Evolutionary conservation across 2,113 vertebrate species (phyloP).

Genomic region (Tychaedon coryphoeus): DNA sequence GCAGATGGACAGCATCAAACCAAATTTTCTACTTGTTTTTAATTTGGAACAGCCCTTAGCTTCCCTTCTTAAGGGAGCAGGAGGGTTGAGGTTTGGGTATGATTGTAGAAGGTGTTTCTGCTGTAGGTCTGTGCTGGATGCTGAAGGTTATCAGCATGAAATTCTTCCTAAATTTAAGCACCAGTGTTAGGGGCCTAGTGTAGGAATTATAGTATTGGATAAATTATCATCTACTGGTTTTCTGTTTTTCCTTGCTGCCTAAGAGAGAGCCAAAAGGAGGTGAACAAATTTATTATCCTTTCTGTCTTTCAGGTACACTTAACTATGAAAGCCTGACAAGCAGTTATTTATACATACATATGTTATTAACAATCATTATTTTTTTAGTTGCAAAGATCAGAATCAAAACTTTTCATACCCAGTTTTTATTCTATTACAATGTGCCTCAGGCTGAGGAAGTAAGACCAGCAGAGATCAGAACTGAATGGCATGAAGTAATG

Average conservation of each 20-base stretch:
- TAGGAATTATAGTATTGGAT: not conserved
- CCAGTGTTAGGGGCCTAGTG: fast-evolving
- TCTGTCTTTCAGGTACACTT: not conserved
- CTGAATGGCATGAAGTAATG: not conserved
- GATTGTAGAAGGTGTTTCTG: not conserved
- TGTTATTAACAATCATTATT: not conserved
- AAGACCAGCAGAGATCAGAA: not conserved
- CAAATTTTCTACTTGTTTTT: not conserved
- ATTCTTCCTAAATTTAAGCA: not conserved
- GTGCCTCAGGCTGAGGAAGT: not conserved
- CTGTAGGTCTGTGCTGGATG: not conserved
- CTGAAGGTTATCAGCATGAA: not conserved
- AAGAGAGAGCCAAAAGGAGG: not conserved
- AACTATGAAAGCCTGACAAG: not conserved
- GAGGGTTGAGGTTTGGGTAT: not conserved
- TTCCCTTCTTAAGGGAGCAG: not conserved
- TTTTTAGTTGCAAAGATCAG: not conserved
- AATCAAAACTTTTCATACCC: not conserved
- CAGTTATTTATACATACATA: not conserved
- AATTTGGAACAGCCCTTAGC: not conserved
- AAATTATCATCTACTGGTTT: not conserved
- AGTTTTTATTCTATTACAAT: not conserved
- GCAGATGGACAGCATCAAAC: not conserved
- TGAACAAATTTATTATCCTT: not conserved
- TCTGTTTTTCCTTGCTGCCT: not conserved